Percentiles rank a stretch among this genome's conserved stretches.
phyloP scores from a whole-genome alignment of 2,888 invertebrate species.

The Caenorhabditis uteleia region DNA sequence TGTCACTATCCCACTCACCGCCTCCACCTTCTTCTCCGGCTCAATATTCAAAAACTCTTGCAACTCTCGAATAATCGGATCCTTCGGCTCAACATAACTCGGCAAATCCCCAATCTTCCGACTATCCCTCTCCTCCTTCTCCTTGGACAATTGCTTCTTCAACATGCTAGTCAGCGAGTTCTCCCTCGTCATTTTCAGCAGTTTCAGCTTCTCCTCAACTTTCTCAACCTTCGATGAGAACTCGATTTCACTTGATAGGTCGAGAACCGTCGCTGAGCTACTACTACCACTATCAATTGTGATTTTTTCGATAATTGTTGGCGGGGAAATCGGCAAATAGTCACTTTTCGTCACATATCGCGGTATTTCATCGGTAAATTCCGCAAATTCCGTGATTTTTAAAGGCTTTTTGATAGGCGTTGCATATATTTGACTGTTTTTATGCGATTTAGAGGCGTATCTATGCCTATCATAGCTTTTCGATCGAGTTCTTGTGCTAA shows the following conservation, averaged over 20 bases:
- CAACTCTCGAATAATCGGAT: slow-evolving; percentile 29
- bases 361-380: slow-evolving; percentile 27
- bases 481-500: slow-evolving; percentile 18
- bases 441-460: neutral
- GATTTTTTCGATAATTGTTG: too few relatives aligned
- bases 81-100: slow-evolving; percentile 36
- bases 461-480: slow-evolving; percentile 19
- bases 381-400: slow-evolving; percentile 12
- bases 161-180: slow-evolving; percentile 26
- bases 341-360: slow-evolving; percentile 29
- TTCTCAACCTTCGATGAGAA: slow-evolving; percentile 11
- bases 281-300: slow-evolving; percentile 1
- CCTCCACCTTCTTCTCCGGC: slow-evolving; percentile 11
- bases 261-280: slow-evolving; percentile 10
- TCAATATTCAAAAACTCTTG: slow-evolving; percentile 36
- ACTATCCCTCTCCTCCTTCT: neutral
- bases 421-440: slow-evolving; percentile 1
- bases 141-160: slow-evolving; percentile 4
- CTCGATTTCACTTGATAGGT: slow-evolving; percentile 14
- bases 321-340: too few relatives aligned
- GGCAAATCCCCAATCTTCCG: slow-evolving; percentile 7
- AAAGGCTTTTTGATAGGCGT: neutral
- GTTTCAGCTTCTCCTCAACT: slow-evolving; percentile 7
- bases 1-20: neutral
- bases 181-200: slow-evolving; percentile 13